phyloP scores from a whole-genome alignment of 2,113 vertebrate species.

The Electrona antarctica region DNA sequence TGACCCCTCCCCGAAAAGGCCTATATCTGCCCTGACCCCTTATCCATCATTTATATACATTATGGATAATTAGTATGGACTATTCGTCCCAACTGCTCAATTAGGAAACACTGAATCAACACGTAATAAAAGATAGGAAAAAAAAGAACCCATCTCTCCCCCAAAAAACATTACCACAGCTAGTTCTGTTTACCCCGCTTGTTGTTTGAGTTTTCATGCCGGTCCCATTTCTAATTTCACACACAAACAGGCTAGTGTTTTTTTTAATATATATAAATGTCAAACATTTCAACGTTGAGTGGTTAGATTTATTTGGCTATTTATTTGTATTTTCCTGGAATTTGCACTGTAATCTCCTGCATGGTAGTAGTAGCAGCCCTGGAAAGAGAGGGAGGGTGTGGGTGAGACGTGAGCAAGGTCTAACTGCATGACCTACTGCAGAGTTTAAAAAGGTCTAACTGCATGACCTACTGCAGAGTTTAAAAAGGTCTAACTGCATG shows the following conservation, averaged over 20 bases:
- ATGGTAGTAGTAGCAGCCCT: constrained; percentile 15
- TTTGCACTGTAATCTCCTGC: constrained; percentile 26
- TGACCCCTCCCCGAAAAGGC: too few relatives aligned
- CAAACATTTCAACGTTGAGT: constrained; percentile 52
- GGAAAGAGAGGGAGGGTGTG: not conserved
- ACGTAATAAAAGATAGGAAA: not conserved
- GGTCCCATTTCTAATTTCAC: constrained; percentile 59
- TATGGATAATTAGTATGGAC: too few relatives aligned
- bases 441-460: too few relatives aligned
- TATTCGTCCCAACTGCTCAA: not conserved
- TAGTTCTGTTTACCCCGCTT: constrained; percentile 7
- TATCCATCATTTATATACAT: too few relatives aligned
- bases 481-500: too few relatives aligned
- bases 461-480: too few relatives aligned
- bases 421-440: too few relatives aligned
- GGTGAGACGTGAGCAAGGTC: too few relatives aligned
- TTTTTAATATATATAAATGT: constrained; percentile 47
- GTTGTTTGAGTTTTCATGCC: constrained; percentile 45
- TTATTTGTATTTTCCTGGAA: constrained; percentile 19
- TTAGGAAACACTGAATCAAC: constrained; percentile 36
- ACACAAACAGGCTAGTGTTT: constrained; percentile 45
- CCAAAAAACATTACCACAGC: too few relatives aligned
- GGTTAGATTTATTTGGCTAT: constrained; percentile 8
- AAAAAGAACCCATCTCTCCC: too few relatives aligned
- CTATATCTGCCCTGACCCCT: too few relatives aligned